Evolutionary conservation across 1,140 invertebrate species (phyloP).

Genomic region (Drosophila ercepeae): DNA sequence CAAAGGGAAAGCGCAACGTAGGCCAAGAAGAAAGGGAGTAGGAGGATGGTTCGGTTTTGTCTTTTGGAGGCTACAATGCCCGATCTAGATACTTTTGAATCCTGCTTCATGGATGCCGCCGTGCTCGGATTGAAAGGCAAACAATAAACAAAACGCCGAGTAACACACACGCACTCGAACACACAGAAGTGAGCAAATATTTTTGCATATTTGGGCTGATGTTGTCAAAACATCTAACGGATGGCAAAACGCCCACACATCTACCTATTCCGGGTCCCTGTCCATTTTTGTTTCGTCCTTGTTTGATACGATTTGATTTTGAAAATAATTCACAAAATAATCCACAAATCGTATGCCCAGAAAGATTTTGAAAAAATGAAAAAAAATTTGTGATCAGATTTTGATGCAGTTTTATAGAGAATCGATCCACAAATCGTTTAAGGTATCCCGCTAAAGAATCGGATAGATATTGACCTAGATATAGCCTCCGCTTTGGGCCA

Average conservation of each 20-base stretch:
- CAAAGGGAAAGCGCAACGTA: slow-evolving; percentile 34
- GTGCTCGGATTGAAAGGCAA: slow-evolving; percentile 3
- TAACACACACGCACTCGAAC: not conserved
- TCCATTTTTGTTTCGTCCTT: not conserved
- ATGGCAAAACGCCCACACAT: slow-evolving; percentile 29
- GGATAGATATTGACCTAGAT: too few species aligned
- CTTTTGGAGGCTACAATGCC: slow-evolving; percentile 37
- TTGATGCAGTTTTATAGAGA: too few species aligned
- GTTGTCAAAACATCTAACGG: slow-evolving; percentile 69
- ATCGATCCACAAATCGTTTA: too few species aligned
- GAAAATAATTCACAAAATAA: too few species aligned
- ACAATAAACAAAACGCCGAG: slow-evolving; percentile 7
- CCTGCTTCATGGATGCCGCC: slow-evolving; percentile 20
- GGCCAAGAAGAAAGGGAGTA: slow-evolving; percentile 8
- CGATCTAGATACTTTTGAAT: slow-evolving; percentile 57
- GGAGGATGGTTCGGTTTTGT: slow-evolving; percentile 36
- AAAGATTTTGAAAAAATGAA: too few species aligned
- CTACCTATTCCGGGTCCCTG: not conserved
- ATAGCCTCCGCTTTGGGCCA: too few species aligned
- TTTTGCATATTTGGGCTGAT: slow-evolving; percentile 54
- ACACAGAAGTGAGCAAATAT: slow-evolving; percentile 22
- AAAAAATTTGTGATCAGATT: too few species aligned
- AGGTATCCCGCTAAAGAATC: too few species aligned
- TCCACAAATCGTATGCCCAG: too few species aligned
- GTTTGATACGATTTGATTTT: too few species aligned